Evolutionary conservation across 2,888 invertebrate species (phyloP).

Genomic region (Lydus trimaculatus): DNA sequence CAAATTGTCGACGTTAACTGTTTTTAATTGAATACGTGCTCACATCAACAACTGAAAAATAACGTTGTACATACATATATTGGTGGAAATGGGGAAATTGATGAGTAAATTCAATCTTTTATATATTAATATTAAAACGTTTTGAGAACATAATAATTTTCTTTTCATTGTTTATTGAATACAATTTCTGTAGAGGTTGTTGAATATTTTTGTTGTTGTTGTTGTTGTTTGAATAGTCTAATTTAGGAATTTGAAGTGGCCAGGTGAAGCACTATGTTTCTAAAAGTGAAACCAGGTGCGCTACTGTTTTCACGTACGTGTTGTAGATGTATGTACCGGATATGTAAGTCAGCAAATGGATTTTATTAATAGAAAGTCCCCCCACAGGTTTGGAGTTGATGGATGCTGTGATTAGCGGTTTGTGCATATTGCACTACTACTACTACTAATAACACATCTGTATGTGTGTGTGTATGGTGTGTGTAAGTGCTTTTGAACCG

Average conservation of each 20-base stretch:
- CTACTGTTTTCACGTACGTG: conserved; percentile 13
- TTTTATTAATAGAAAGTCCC: conserved; percentile 39
- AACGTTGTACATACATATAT: background rate
- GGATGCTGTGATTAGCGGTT: conserved; percentile 47
- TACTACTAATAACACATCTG: conserved; percentile 19
- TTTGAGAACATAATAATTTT: background rate
- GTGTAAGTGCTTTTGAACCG: background rate
- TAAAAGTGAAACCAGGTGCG: conserved; percentile 9
- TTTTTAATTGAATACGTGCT: conserved; percentile 8
- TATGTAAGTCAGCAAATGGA: conserved; percentile 39
- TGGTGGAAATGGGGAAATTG: background rate
- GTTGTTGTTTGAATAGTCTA: background rate
- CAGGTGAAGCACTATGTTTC: conserved; percentile 6
- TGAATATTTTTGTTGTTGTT: too few species aligned
- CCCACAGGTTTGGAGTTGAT: conserved; percentile 32
- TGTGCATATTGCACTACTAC: conserved; percentile 43
- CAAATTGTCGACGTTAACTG: conserved; percentile 9
- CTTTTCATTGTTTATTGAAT: background rate
- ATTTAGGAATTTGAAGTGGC: conserved; percentile 1
- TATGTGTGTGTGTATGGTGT: conserved; percentile 3
- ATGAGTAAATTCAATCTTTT: background rate
- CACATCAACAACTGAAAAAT: conserved; percentile 6
- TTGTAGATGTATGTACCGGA: conserved; percentile 36
- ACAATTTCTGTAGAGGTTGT: background rate
- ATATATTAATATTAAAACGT: background rate